Base-by-base conservation (phyloP, 2,888 invertebrate species). In the Euzophera pinguis region DNA sequence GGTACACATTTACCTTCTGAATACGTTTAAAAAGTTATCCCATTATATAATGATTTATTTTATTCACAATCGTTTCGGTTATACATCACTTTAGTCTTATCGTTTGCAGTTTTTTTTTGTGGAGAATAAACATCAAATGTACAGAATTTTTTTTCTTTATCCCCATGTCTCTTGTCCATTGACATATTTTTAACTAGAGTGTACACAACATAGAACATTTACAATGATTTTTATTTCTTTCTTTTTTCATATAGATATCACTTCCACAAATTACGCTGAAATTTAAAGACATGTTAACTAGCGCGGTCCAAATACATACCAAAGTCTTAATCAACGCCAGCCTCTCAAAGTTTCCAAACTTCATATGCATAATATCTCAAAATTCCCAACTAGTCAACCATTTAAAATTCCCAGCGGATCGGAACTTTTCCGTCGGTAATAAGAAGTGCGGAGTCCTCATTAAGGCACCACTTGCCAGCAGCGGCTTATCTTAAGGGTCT, bases 401-500 rank as follows among this genome's bases (percentile, higher is more conserved):
- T 47, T 47, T 35, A 17, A 47, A 47, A 38, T 48, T 38, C 37
- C 17, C 37, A 8, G 12, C 9, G 22, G 12, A 27, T 27, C 29
- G 47, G 4, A 42, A 48, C 22, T 48, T 37, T 38, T 29, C 49
- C 13, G 49, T 29, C n/a, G 8, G 38, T 35, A 35, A 17, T 29
- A 50, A 39, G 49, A 41, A 50, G 39, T 39, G 14, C 16, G 13
- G 39, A 48, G 48, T 39, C 39, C 49, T 50, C 49, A 50, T 50
- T 50, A 50, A 50, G 49, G 29, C 14, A 38, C 49, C 49, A 27
- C 49, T 50, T 35, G 37, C 57, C 63, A 53, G 59, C 56, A 59
- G 61, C 63, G 32, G 32, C 67, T 72, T 76, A 75, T 73, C 75
- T 78, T 61, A 54, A 74, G 72, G 64, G 68, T 17, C 54, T 47